A percentile compares a stretch with the other conserved stretches of the same genome.
Evolutionary conservation across 2,888 invertebrate species (phyloP).

Genomic region (Abrostola triplasia): DNA sequence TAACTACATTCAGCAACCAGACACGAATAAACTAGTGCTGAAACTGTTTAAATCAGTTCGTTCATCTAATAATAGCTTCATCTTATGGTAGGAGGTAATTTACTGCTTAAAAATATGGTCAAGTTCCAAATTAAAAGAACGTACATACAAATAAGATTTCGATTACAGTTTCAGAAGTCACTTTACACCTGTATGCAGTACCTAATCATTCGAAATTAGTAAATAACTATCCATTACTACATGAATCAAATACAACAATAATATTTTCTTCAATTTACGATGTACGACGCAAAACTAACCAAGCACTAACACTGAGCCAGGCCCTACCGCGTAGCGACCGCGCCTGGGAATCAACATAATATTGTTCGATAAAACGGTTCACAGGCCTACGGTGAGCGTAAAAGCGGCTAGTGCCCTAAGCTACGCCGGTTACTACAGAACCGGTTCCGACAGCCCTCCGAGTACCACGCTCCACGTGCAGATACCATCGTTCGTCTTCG

Average conservation of each 20-base stretch:
- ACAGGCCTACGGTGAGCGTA: slow-evolving; percentile 62
- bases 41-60: slow-evolving; percentile 20
- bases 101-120: slow-evolving; percentile 19
- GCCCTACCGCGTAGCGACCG: slow-evolving; percentile 13
- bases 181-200: too few relatives aligned
- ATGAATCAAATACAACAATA: too few relatives aligned
- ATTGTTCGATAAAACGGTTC: slow-evolving; percentile 66
- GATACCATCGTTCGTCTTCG: slow-evolving; percentile 82
- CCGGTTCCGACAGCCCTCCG: slow-evolving; percentile 75
- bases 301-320: too few relatives aligned
- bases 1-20: slow-evolving; percentile 24
- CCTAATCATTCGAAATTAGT: too few relatives aligned
- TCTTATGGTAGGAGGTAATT: neutral
- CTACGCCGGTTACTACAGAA: slow-evolving; percentile 78
- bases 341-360: slow-evolving; percentile 45
- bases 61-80: slow-evolving; percentile 15
- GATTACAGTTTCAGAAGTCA: too few relatives aligned
- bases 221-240: too few relatives aligned
- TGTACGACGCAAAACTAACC: too few relatives aligned
- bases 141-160: too few relatives aligned
- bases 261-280: too few relatives aligned
- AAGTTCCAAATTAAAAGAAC: slow-evolving; percentile 1
- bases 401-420: slow-evolving; percentile 77
- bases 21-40: slow-evolving; percentile 28
- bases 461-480: slow-evolving; percentile 75